These are phyloP conservation scores for Lerista edwardsae DNA, from an alignment of 2,797 vertebrate species.

Conservation along the genomic window DNA sequence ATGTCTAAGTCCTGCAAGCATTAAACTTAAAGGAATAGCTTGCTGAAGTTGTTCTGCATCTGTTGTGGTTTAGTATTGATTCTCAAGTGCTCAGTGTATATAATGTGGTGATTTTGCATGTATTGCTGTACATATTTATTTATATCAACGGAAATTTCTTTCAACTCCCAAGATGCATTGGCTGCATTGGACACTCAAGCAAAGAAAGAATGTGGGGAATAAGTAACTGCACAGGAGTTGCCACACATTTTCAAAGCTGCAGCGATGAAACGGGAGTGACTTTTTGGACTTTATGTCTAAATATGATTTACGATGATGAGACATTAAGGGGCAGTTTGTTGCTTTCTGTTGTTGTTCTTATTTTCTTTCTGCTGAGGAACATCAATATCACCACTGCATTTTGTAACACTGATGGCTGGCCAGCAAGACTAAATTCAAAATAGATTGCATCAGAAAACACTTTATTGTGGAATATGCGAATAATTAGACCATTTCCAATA, in stretches of 20 bases:
- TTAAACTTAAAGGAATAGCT: background rate
- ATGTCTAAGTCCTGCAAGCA: background rate
- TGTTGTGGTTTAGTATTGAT: background rate
- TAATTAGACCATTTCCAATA: conserved; percentile 23
- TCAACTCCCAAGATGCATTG: background rate
- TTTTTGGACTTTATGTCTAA: conserved; percentile 19
- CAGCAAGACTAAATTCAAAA: conserved; percentile 31
- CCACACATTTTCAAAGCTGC: background rate
- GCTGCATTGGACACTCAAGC: background rate
- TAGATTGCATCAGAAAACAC: conserved; percentile 23
- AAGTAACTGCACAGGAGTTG: background rate
- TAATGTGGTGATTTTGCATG: background rate
- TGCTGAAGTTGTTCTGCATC: background rate
- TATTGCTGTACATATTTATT: background rate
- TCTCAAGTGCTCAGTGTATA: background rate
- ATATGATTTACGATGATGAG: conserved; percentile 10
- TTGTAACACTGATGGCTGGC: conserved; percentile 19
- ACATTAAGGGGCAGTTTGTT: conserved; percentile 18
- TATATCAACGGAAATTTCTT: background rate
- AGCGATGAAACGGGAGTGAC: background rate
- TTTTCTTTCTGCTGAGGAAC: conserved; percentile 15
- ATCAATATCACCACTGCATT: conserved; percentile 7
- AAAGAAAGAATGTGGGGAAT: background rate
- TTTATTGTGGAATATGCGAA: conserved; percentile 38
- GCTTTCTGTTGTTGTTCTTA: conserved; percentile 7